Evolutionary conservation across 2,888 invertebrate species (phyloP), one percentile per base, ranked within the genome.

Genomic region (Macrosoma leucophasiata): DNA sequence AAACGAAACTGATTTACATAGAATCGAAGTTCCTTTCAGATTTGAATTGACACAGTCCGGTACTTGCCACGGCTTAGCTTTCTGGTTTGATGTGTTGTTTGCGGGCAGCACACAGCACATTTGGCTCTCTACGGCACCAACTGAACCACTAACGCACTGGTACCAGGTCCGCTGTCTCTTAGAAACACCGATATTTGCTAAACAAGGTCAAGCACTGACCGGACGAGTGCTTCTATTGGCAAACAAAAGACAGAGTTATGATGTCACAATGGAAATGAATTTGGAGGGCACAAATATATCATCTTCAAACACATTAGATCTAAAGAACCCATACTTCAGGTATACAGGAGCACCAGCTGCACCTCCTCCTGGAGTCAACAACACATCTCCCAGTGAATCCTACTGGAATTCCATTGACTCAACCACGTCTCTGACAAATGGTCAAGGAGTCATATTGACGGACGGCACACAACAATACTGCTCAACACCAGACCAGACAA

Each of bases 61-160:
- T 13, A 95, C 96, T 29, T 94, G 98, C 49, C 98, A 99, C 61
- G 98, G 98, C 1, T 84, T 99, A 45, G 98, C 98, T 10, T 98
- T 99, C 84, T 99, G 99, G 98, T 99, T 99, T 72, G 98, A 99
- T 81, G 98, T 98, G 13, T 92, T 97, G 47, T 98, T 99, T 78
- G 90, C 94, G 38, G 98, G 98, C 19, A 90, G 90, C 25, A 90
- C 90, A 39, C 93, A 95, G 61, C 93, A 95, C 39, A 92, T 98
- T 36, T 98, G 98, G 98, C 76, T 99, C 17, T 98, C 98, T 4
- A 99, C 99, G 4, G 92, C 98, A 1, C 98, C 98, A 0, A 98
- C 98, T 2, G 98, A 98, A 69, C 97, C 98, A 0, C 84, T 99
- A 11, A 99, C 98, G 14, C 98, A 99, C 75, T 99, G 98, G 99